Evolutionary conservation across 2,797 vertebrate genomes (phyloP).

Genomic region (Brachyalestes nurse): DNA sequence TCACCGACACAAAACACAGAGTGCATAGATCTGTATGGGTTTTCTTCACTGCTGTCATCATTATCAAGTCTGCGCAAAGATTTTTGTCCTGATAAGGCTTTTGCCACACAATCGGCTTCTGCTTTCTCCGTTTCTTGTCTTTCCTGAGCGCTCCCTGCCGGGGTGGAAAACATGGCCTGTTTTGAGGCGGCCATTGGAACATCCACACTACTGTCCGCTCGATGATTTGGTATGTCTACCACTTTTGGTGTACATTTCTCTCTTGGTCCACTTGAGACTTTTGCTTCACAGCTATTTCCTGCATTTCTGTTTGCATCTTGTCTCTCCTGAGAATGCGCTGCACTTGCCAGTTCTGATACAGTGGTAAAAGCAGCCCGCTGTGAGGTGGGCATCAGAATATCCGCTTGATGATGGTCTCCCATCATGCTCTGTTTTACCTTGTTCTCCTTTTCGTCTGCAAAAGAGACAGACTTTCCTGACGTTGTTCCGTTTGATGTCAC

Average conservation of each 20-base stretch:
- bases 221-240: background rate
- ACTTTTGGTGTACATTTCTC: background rate
- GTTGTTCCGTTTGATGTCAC: conserved; percentile 27
- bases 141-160: background rate
- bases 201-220: background rate
- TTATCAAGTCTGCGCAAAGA: background rate
- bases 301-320: background rate
- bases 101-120: background rate
- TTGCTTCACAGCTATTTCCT: background rate
- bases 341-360: background rate
- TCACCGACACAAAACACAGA: conserved; percentile 48
- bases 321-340: conserved; percentile 14
- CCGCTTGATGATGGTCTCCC: background rate
- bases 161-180: background rate
- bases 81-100: conserved; percentile 10
- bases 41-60: conserved; percentile 13
- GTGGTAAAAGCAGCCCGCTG: background rate
- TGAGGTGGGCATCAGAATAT: background rate
- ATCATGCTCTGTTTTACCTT: background rate
- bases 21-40: conserved; percentile 40
- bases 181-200: background rate
- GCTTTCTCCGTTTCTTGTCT: background rate
- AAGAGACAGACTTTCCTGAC: conserved; percentile 23
- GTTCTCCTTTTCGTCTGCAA: conserved; percentile 4
- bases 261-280: background rate